These are phyloP conservation scores for Cyprinus carpio DNA, from an alignment of 2,113 vertebrate species.

Conservation along the genomic window DNA sequence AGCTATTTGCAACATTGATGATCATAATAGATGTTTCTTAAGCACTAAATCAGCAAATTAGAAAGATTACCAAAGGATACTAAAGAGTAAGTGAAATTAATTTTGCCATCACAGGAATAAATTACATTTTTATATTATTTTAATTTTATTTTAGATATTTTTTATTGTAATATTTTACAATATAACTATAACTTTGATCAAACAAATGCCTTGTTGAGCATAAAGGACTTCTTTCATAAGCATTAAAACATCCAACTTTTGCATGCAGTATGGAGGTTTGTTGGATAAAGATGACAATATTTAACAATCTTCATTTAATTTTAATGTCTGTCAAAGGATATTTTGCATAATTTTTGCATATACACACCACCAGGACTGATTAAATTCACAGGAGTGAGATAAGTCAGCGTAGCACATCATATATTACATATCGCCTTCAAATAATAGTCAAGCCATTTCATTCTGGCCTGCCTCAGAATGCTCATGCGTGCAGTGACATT, in stretches of 20 bases:
- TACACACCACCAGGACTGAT: neutral
- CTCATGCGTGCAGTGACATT: neutral
- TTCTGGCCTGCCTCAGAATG: neutral
- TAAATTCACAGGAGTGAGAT: conserved; percentile 21
- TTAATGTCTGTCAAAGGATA: neutral
- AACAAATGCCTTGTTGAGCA: neutral
- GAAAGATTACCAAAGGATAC: too few species aligned
- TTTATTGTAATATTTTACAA: too few species aligned
- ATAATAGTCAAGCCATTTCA: neutral
- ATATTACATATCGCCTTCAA: too few species aligned
- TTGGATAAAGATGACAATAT: neutral
- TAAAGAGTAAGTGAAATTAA: too few species aligned
- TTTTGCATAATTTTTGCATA: conserved; percentile 39
- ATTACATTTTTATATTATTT: too few species aligned
- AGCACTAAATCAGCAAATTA: too few species aligned
- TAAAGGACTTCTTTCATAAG: neutral
- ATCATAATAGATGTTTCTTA: too few species aligned
- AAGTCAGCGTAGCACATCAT: neutral
- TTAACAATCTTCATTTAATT: too few species aligned
- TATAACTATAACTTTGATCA: neutral
- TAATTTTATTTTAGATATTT: too few species aligned
- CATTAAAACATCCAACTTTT: neutral
- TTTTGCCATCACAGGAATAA: too few species aligned
- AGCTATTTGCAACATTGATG: too few species aligned
- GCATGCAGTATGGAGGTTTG: neutral